Evolutionary conservation across 2,797 vertebrate species (phyloP).

Genomic region (Halcyon chelicuti): DNA sequence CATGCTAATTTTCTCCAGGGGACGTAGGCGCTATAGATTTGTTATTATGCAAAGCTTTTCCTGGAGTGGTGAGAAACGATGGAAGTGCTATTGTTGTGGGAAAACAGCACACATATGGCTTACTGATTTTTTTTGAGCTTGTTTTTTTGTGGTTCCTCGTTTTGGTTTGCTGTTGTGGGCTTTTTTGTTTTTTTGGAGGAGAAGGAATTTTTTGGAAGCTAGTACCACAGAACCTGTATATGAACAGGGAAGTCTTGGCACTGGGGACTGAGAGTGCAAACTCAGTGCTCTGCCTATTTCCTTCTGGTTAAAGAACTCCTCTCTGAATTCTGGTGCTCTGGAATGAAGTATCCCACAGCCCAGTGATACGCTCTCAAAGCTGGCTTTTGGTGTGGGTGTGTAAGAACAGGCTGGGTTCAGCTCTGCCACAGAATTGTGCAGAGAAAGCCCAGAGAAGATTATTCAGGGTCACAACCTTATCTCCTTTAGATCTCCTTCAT

Average conservation of each 20-base stretch:
- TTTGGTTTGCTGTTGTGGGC: too few species aligned
- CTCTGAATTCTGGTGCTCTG: not conserved
- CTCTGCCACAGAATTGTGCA: not conserved
- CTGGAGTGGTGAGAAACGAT: not conserved
- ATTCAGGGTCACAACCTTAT: not conserved
- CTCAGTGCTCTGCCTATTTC: not conserved
- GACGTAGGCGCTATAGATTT: not conserved
- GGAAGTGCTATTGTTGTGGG: not conserved
- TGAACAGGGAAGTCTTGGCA: not conserved
- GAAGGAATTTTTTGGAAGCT: not conserved
- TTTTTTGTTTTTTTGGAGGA: not conserved
- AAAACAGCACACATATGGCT: not conserved
- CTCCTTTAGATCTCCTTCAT: not conserved
- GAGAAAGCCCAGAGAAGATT: not conserved
- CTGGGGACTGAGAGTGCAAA: not conserved
- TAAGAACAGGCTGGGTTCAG: not conserved
- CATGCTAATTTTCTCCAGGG: not conserved
- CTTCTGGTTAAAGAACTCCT: not conserved
- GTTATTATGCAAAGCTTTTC: not conserved
- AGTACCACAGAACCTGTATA: not conserved
- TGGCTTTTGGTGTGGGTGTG: not conserved
- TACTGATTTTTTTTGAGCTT: not conserved
- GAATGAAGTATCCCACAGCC: not conserved
- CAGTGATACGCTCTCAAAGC: not conserved
- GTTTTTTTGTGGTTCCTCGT: too few species aligned